A percentile compares a stretch with the other conserved stretches of the same genome.
These are phyloP conservation scores for Octodonta nipae DNA, from an alignment of 2,888 invertebrate species.

Conservation along the genomic window DNA sequence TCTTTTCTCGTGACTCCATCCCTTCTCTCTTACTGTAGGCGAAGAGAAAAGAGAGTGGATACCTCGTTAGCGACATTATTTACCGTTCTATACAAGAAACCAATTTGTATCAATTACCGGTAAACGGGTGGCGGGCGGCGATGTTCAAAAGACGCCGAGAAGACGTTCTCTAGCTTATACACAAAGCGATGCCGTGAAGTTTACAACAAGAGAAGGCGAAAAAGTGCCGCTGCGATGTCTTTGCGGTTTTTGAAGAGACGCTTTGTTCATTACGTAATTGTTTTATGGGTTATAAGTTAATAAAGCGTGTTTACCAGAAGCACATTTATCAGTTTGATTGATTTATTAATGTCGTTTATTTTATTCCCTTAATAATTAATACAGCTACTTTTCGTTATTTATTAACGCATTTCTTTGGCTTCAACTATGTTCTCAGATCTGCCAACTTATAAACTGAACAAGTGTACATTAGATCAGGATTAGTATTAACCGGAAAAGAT, in stretches of 20 bases:
- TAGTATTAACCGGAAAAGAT: no score
- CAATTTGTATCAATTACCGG: conserved; percentile 33
- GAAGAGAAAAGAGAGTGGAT: conserved; percentile 21
- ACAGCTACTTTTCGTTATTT: no score
- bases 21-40: conserved; percentile 19
- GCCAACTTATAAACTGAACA: no score
- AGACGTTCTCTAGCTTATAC: no score
- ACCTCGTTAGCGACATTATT: conserved; percentile 32
- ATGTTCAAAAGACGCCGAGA: conserved; percentile 1
- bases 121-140: conserved; percentile 10
- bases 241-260: conserved; percentile 4
- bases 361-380: no score
- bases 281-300: conserved; percentile 16
- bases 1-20: conserved; percentile 9
- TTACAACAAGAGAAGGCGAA: not conserved
- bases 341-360: conserved; percentile 7
- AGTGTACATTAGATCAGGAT: no score
- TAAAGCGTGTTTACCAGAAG: conserved; percentile 13
- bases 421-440: no score
- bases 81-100: conserved; percentile 28
- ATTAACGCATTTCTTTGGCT: no score
- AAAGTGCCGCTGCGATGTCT: conserved; percentile 6
- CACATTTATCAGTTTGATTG: conserved; percentile 10
- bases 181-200: no score
- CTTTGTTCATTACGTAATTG: conserved; percentile 14